These are phyloP conservation scores for Cavia porcellus DNA, from an alignment of 2,113 vertebrate genomes.

Conservation along the genomic window DNA sequence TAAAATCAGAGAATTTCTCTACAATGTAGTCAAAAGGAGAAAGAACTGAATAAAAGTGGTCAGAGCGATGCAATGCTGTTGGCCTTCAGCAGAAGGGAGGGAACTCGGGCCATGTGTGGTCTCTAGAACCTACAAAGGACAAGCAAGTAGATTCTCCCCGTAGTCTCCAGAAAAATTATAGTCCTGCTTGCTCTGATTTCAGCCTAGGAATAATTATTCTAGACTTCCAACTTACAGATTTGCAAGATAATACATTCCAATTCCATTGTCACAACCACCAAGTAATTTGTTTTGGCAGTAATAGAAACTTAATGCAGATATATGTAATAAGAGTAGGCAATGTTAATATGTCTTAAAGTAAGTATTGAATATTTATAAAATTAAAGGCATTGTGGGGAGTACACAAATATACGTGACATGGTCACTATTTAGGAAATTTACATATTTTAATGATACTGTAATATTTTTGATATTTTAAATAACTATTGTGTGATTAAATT, in stretches of 20 bases:
- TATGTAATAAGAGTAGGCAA: not conserved
- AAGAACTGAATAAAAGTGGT: not conserved
- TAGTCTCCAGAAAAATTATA: not conserved
- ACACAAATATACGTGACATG: not conserved
- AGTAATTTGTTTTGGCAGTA: not conserved
- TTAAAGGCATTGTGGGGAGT: not conserved
- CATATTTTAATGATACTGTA: not conserved
- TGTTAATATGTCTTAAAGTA: not conserved
- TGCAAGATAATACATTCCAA: not conserved
- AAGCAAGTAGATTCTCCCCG: not conserved
- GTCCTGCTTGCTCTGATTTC: not conserved
- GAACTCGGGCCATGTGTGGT: not conserved
- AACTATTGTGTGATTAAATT: not conserved
- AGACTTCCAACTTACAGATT: not conserved
- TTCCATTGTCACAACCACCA: not conserved
- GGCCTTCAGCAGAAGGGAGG: not conserved
- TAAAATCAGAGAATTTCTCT: not conserved
- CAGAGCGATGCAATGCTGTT: not conserved
- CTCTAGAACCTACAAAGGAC: not conserved
- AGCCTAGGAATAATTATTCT: not conserved
- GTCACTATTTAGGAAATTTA: not conserved
- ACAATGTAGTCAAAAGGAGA: not conserved
- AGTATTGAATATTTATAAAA: not conserved
- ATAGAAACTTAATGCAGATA: not conserved
- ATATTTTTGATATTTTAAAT: not conserved